Evolutionary conservation across 2,888 invertebrate genomes (phyloP), one percentile per base, ranked within the genome.

Genomic region (Melitaea athalia): DNA sequence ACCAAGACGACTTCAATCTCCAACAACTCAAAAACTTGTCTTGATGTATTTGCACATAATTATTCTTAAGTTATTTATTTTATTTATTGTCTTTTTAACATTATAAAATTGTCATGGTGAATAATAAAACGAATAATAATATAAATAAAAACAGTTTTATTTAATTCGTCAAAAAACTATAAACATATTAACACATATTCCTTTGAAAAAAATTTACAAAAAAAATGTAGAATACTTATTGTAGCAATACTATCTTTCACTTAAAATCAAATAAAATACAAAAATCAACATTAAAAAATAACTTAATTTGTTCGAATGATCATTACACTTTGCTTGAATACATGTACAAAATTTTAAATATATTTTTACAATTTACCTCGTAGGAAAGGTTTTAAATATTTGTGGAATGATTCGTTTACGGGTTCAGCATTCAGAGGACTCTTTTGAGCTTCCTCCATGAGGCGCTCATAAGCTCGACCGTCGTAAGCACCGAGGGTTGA

Each of bases 401-500:
- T 93, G 73, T 96, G 93, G 86, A 95, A 96, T 64, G 95, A 95
- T 78, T 95, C 91, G 80, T 97, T 96, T 47, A 97, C 97, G 0
- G 95, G 96, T 74, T 96, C 94, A 42, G 94, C 93, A 87, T 97
- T 98, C 75, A 97, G 91, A 0, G 97, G 97, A 81, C 97, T 97
- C 85, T 96, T 96, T 84, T 95, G 92, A 0, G 97, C 97, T 78
- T 96, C 96, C 69, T 94, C 95, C 86, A 95, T 96, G 66, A 97
- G 91, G 6, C 96, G 94, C 79, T 97, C 95, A 84, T 98, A 98
- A 42, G 97, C 97, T 72, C 95, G 95, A 0, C 97, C 97, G 85
- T 97, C 97, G 82, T 95, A 97, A 7, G 96, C 94, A 3, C 98
- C 97, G 38, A 97, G 87, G 0, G 96, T 94, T 0, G 97, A 97